phyloP scores from a whole-genome alignment of 2,113 vertebrate genomes.

The Nyctibius bracteatus region DNA sequence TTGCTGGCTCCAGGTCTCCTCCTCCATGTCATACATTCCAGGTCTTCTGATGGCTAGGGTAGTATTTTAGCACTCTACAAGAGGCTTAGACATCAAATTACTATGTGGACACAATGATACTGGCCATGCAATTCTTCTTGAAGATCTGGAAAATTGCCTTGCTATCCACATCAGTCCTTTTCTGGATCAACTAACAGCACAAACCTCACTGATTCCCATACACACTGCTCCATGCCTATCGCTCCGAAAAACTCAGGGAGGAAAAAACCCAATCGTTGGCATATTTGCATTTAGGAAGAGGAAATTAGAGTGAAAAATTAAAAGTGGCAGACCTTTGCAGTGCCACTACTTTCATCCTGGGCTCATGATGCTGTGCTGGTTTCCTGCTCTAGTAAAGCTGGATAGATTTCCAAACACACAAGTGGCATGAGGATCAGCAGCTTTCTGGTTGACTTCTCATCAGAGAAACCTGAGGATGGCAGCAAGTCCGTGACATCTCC shows the following conservation, averaged over 20 bases:
- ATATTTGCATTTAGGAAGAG: not conserved
- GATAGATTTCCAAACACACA: not conserved
- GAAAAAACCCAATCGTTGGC: rapidly evolving
- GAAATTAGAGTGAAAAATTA: not conserved
- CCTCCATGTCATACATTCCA: not conserved
- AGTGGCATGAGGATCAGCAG: not conserved
- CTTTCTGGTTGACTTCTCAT: not conserved
- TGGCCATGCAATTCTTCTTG: not conserved
- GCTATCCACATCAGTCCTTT: not conserved
- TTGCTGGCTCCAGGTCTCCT: not conserved
- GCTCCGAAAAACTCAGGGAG: not conserved
- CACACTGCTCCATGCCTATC: rapidly evolving
- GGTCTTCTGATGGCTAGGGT: not conserved
- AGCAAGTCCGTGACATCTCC: not conserved
- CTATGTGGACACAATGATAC: not conserved
- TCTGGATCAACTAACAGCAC: not conserved
- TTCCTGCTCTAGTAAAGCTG: not conserved
- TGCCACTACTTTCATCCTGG: not conserved
- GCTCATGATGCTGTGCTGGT: not conserved
- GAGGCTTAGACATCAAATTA: not conserved
- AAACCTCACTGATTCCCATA: not conserved
- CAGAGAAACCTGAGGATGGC: not conserved
- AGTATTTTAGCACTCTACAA: not conserved
- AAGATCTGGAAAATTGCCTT: not conserved
- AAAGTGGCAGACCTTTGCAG: not conserved